Evolutionary conservation across 2,797 vertebrate species (phyloP), one percentile per base, ranked within the genome.

Genomic region (Neomorphus geoffroyi): DNA sequence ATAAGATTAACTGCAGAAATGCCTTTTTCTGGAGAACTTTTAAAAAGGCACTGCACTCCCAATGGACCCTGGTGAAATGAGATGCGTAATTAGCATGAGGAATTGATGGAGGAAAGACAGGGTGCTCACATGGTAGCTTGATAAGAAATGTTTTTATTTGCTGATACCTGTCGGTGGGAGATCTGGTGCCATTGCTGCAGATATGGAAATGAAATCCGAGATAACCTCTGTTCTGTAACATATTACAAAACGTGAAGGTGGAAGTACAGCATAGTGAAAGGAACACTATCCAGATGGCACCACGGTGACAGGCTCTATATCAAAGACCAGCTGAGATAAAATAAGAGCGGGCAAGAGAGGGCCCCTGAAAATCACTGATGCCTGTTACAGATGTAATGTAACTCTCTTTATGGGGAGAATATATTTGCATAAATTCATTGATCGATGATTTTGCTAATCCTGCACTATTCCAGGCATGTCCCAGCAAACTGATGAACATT

Each of bases 211-310:
- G 78, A 87, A 94, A 91, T 95, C 83, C 46, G 80, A 95, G 91
- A 94, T 86, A 92, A 88, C 90, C 92, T 87, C 84, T 60, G 27
- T 81, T 89, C 81, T 91, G 9, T 70, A 80, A 72, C 67, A 10
- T 54, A 61, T 64, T 80, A 74, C 46, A 83, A 71, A 92, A 90
- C 65, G 79, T n/a, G 70, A 83, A 84, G 88, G 15, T 93, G 83
- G 73, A 85, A 71, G 86, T 56, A 48, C 18, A 11, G 81, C 67
- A 6, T 19, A 82, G 95, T n/a, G 91, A 95, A 90, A 92, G 88
- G 80, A 92, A 72, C 90, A 86, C 74, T 91, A 18, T 94, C 94
- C 95, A 96, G 95, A 97, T 97, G 95, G 92, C 95, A 97, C 90
- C 22, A 11, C 39, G 64, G 95, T 97, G 96, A 96, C 92, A 96